Conservation (phyloP, 2,888 invertebrate genomes). For the Nebria salina region DNA sequence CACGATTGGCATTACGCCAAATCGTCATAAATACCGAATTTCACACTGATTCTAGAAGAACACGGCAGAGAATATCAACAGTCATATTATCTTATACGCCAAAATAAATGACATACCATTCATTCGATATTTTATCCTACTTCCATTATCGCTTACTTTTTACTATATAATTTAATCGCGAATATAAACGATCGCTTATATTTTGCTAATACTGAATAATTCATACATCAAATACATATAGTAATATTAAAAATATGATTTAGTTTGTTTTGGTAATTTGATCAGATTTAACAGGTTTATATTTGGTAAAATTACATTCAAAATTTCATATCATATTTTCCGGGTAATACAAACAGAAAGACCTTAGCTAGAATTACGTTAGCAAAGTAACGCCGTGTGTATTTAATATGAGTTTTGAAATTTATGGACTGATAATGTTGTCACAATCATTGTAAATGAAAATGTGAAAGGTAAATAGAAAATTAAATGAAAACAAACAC, state of each 20-base stretch:
- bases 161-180: no score
- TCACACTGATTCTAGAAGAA: not conserved
- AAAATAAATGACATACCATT: not conserved
- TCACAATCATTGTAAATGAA: not conserved
- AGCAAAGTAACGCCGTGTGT: not conserved
- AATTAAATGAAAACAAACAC: not conserved
- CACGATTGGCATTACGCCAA: not conserved
- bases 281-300: not conserved
- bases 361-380: not conserved
- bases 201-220: no score
- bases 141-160: no score
- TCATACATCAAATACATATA: no score
- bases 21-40: not conserved
- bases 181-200: no score
- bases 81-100: not conserved
- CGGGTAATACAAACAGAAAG: not conserved
- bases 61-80: not conserved
- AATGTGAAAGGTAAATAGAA: not conserved
- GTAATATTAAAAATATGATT: no score
- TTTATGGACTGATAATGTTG: not conserved
- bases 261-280: no score
- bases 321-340: not conserved
- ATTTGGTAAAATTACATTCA: not conserved
- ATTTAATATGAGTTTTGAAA: not conserved
- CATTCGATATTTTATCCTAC: not conserved